Conservation (phyloP, 1,140 invertebrate genomes). For the Aphaenogaster rudis region DNA sequence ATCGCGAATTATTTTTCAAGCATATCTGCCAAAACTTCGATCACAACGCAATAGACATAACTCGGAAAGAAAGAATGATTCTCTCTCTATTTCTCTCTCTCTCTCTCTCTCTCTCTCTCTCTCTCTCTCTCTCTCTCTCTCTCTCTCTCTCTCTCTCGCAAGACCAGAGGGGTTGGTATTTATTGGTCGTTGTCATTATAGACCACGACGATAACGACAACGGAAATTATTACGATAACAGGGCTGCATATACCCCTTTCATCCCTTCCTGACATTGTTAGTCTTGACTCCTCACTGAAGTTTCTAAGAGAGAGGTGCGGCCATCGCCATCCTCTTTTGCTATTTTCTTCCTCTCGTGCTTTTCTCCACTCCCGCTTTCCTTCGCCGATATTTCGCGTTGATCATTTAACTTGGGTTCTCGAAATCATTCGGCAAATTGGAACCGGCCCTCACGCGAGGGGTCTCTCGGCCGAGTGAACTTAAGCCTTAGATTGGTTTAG, state of each 20-base stretch:
- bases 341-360: not conserved
- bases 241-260: not conserved
- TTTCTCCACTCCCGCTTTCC: not conserved
- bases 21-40: not conserved
- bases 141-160: not conserved
- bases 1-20: constrained; percentile 45
- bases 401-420: constrained; percentile 81
- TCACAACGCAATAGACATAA: constrained; percentile 54
- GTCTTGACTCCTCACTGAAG: not conserved
- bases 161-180: not conserved
- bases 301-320: not conserved
- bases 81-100: not conserved
- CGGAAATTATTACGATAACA: not conserved
- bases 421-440: constrained; percentile 85
- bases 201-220: not conserved
- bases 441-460: constrained; percentile 71
- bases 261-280: not conserved
- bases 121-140: too few relatives aligned
- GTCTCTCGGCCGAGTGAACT: constrained; percentile 80
- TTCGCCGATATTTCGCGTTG: constrained; percentile 71
- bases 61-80: not conserved
- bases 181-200: not conserved
- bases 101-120: too few relatives aligned
- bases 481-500: constrained; percentile 87
- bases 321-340: not conserved